These are phyloP conservation scores for Rhyzopertha dominica DNA, from an alignment of 1,140 invertebrate genomes.

Conservation along the genomic window DNA sequence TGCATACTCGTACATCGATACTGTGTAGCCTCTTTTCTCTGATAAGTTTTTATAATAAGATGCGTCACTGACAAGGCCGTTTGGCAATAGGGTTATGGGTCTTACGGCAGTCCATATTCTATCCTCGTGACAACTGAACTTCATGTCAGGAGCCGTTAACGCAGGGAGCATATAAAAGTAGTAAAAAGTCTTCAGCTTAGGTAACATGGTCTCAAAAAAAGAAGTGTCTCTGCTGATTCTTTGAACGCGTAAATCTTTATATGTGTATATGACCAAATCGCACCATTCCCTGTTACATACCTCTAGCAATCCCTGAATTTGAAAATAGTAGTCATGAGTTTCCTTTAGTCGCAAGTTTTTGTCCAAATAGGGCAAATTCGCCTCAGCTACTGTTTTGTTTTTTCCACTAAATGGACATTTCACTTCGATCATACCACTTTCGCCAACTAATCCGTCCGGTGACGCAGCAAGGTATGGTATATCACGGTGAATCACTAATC, in stretches of 20 bases:
- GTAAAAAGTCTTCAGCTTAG: too few species aligned
- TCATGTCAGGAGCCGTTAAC: too few species aligned
- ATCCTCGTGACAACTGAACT: too few species aligned
- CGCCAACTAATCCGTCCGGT: conserved; percentile 17
- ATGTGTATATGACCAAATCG: conserved; percentile 10
- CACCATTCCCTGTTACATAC: conserved; percentile 9
- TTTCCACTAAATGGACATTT: conserved; percentile 17
- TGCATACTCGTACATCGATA: too few species aligned
- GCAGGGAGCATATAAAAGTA: too few species aligned
- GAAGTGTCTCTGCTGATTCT: not conserved
- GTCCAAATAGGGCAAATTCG: not conserved
- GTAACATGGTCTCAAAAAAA: conserved; percentile 1
- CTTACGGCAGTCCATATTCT: too few species aligned
- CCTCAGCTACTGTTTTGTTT: not conserved
- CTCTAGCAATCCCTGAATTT: conserved; percentile 17
- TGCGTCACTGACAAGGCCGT: too few species aligned
- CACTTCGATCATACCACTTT: conserved; percentile 19
- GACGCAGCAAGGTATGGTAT: conserved; percentile 15
- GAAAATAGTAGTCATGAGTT: conserved; percentile 14
- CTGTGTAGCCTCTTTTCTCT: too few species aligned
- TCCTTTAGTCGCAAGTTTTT: not conserved
- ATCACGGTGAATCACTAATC: conserved; percentile 11
- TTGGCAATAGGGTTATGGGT: too few species aligned
- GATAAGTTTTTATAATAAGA: too few species aligned
- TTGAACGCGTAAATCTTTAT: conserved; percentile 3